Base-by-base conservation (phyloP, 2,797 vertebrate species). In the Enteromius unitaeniatus region DNA sequence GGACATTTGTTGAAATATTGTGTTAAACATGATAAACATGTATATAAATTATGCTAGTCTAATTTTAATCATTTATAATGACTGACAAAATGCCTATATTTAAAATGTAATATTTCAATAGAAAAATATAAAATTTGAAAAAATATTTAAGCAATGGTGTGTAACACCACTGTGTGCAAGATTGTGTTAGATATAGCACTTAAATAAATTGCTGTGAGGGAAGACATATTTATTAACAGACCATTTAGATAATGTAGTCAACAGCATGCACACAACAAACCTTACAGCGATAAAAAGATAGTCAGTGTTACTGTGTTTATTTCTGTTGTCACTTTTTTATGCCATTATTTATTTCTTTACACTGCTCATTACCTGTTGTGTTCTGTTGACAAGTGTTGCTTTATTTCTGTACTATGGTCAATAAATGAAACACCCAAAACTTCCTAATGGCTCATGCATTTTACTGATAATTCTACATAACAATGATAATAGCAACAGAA, bases 351-450 rank as follows among this genome's bases (percentile, higher is more conserved):
- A 37, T 83, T 55, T 79, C 62, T 83, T 82, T 53, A 72, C 62
- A 31, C 13, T 81, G 83, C 42, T 80, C 69, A 72, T 85, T 76
- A 49, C 19, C 68, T 64, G 42, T 70, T 83, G 42, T 86, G 78
- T 65, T 86, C n/a, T 69, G 51, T 62, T 83, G 37, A 78, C 23
- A 82, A 83, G 34, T 83, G 64, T 55, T 62, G 76, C 51, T 83
- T 74, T 86, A 68, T 86, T 80, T 80, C 64, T 83, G 75, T 74
- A 79, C 34, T 68, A 74, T 86, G 81, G 47, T 79, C 49, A 79
- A 83, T 86, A 79, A 75, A 86, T 70, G 23, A 76, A 60, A 64
- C 28, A 19, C 53, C 34, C 13, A 31, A 83, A 60, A 40, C 10
- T 55, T n/a, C 13, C 19, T 37, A 31, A 26, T 72, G 53, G 3